Conservation (phyloP, 2,797 vertebrate species). For the Pangasius mekongensis region DNA sequence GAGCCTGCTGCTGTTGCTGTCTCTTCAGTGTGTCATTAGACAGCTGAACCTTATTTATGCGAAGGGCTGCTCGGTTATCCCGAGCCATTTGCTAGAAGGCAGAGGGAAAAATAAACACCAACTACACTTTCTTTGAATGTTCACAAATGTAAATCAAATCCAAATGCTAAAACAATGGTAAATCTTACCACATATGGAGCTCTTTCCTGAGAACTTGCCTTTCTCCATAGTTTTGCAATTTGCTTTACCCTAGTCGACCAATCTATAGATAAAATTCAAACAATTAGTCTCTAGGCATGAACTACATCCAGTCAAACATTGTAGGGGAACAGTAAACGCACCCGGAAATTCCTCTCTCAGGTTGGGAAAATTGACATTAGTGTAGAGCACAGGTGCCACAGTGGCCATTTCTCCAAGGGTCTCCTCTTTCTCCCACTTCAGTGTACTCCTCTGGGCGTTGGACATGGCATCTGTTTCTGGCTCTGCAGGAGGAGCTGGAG, state of each 20-base stretch:
- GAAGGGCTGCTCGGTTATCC: conserved; percentile 93
- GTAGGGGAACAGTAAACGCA: conserved; percentile 50
- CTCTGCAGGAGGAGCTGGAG: conserved; percentile 55
- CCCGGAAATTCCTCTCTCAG: conserved; percentile 91
- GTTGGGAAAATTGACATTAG: conserved; percentile 91
- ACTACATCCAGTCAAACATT: not conserved
- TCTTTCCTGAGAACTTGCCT: conserved; percentile 95
- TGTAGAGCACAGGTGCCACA: conserved; percentile 95
- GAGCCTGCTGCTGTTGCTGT: conserved; percentile 75
- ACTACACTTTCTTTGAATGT: not conserved
- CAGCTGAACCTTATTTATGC: conserved; percentile 95
- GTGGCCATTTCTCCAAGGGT: conserved; percentile 92
- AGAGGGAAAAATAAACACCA: not conserved
- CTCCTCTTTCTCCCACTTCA: conserved; percentile 99
- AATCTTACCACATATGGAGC: conserved; percentile 91
- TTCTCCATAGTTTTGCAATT: conserved; percentile 97
- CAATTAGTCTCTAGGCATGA: conserved; percentile 20
- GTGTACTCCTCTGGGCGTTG: conserved; percentile 87
- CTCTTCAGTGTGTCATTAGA: conserved; percentile 88
- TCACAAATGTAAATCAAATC: not conserved
- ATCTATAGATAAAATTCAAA: conserved; percentile 72
- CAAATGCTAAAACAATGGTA: not conserved
- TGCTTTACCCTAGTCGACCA: conserved; percentile 96
- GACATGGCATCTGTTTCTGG: conserved; percentile 85
- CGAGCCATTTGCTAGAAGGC: conserved; percentile 91